A percentile compares a stretch with the other conserved stretches of the same genome.
phyloP scores from a whole-genome alignment of 2,797 vertebrate genomes.

The Macropus fuliginosus region DNA sequence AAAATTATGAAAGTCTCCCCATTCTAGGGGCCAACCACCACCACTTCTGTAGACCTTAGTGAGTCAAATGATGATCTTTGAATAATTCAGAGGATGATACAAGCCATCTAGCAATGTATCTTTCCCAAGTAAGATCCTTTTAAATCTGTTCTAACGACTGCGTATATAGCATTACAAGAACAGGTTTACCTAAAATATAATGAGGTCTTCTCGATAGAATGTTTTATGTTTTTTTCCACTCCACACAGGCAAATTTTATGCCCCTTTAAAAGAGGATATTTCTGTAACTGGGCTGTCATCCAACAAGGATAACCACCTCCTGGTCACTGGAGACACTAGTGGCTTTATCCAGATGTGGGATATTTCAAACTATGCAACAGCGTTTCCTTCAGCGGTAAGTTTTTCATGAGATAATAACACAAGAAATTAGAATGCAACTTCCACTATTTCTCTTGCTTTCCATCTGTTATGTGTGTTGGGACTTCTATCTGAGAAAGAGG shows the following conservation, averaged over 20 bases:
- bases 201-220: neutral
- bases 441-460: neutral
- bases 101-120: neutral
- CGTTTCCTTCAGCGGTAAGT: slow-evolving; percentile 69
- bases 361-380: slow-evolving; percentile 78
- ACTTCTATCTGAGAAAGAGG: neutral
- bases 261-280: slow-evolving; percentile 67
- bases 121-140: neutral
- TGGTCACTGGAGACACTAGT: slow-evolving; percentile 83
- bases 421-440: neutral
- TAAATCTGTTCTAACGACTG: neutral
- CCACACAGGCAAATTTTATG: slow-evolving; percentile 80
- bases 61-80: neutral
- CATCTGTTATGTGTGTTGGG: neutral
- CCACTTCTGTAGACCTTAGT: neutral
- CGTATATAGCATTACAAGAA: neutral
- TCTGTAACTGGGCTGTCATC: slow-evolving; percentile 80
- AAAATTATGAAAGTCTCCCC: neutral
- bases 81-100: neutral
- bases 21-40: neutral
- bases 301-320: slow-evolving; percentile 82
- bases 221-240: neutral
- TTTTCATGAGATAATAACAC: neutral
- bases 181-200: neutral
- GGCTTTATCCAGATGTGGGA: slow-evolving; percentile 85